phyloP scores from a whole-genome alignment of 2,797 vertebrate species.

The Amblyopsis hoosieri region DNA sequence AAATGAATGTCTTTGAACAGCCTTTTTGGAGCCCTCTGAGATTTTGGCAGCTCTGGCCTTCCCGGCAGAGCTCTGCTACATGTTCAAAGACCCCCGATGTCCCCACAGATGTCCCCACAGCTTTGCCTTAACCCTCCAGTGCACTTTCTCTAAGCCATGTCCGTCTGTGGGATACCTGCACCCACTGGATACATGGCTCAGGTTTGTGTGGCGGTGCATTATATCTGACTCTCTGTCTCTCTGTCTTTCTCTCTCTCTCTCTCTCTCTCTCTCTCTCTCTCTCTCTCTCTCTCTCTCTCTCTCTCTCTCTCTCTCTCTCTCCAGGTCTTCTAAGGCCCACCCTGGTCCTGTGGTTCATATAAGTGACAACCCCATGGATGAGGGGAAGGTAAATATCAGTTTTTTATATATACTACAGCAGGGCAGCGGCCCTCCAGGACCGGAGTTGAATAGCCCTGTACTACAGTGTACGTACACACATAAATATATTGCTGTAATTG shows the following conservation, averaged over 20 bases:
- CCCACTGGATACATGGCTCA: background rate
- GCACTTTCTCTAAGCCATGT: background rate
- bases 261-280: conserved; percentile 11
- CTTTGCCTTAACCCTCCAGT: conserved; percentile 7
- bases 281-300: conserved; percentile 26
- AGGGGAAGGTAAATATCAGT: conserved; percentile 83
- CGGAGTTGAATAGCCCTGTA: background rate
- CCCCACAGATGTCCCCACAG: conserved; percentile 4
- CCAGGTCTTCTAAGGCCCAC: conserved; percentile 89
- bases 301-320: conserved; percentile 36
- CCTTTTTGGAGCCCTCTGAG: conserved; percentile 41
- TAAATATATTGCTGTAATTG: background rate
- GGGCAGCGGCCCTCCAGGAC: too few species aligned
- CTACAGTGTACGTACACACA: background rate
- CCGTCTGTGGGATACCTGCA: background rate
- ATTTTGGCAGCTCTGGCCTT: conserved; percentile 48
- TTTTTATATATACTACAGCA: background rate
- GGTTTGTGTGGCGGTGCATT: background rate
- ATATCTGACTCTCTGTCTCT: background rate
- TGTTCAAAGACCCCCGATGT: conserved; percentile 33
- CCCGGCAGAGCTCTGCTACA: conserved; percentile 20
- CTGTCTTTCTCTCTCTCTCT: background rate
- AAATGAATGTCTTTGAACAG: conserved; percentile 57
- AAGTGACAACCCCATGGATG: conserved; percentile 93
- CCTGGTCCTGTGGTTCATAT: conserved; percentile 90